Evolutionary conservation across 2,113 vertebrate genomes (phyloP).

Genomic region (Bombycilla garrulus): DNA sequence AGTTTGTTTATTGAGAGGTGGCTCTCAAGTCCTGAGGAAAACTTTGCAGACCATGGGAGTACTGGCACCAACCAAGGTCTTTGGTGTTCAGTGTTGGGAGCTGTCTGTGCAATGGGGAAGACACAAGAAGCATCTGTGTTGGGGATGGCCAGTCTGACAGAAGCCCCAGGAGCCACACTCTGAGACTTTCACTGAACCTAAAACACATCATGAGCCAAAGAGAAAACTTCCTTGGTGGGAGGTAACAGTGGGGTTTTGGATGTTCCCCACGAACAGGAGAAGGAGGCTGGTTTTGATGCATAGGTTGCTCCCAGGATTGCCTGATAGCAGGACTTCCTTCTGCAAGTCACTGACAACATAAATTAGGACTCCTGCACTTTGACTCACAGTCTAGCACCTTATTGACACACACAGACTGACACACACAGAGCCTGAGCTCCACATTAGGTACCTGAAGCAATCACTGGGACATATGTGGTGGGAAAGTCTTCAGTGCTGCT

Average conservation of each 20-base stretch:
- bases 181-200: neutral
- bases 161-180: neutral
- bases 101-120: neutral
- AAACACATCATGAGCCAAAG: neutral
- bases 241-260: neutral
- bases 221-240: neutral
- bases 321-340: neutral
- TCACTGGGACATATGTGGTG: neutral
- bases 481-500: neutral
- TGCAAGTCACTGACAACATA: neutral
- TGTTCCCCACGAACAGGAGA: neutral
- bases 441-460: neutral
- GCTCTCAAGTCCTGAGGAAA: neutral
- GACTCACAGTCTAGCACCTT: neutral
- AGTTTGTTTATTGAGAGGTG: neutral
- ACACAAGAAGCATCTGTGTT: neutral
- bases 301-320: neutral
- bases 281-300: neutral
- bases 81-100: fast-evolving
- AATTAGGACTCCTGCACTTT: neutral
- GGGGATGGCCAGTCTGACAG: neutral
- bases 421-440: neutral
- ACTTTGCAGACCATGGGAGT: neutral
- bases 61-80: neutral
- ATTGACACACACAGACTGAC: neutral